Evolutionary conservation across 2,113 vertebrate genomes (phyloP).

Genomic region (Chitala chitala): DNA sequence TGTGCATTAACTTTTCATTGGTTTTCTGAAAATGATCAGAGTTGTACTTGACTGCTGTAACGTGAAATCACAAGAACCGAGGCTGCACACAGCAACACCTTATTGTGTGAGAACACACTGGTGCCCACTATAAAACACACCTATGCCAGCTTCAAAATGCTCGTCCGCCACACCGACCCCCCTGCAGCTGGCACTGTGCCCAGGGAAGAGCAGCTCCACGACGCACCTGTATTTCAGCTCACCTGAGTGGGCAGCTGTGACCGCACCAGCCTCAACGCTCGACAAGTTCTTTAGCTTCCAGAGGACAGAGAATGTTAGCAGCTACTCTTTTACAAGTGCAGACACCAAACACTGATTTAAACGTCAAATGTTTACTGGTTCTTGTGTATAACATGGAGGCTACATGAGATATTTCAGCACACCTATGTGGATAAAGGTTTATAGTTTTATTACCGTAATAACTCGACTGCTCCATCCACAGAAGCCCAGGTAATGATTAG

Average conservation of each 20-base stretch:
- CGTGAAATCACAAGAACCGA: not conserved
- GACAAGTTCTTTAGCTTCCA: constrained; percentile 63
- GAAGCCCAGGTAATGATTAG: constrained; percentile 67
- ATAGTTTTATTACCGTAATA: constrained; percentile 52
- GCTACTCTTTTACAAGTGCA: too few species aligned
- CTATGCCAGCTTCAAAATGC: constrained; percentile 26
- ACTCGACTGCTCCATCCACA: constrained; percentile 68
- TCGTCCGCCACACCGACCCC: constrained; percentile 55
- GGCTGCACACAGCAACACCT: not conserved
- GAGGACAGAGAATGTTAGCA: not conserved
- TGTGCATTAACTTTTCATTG: too few species aligned
- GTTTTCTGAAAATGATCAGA: too few species aligned
- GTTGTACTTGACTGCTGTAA: too few species aligned
- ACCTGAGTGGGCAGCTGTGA: not conserved
- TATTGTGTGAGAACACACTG: not conserved
- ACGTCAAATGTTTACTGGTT: too few species aligned
- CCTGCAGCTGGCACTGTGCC: constrained; percentile 35
- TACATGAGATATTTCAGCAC: too few species aligned
- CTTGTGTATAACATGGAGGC: too few species aligned
- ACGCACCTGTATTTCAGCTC: constrained; percentile 59
- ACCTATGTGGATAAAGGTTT: not conserved
- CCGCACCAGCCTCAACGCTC: constrained; percentile 37
- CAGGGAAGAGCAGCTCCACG: constrained; percentile 53
- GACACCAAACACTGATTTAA: not conserved
- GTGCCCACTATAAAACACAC: constrained; percentile 24